phyloP scores from a whole-genome alignment of 2,797 vertebrate genomes.

The Pipistrellus nathusii region DNA sequence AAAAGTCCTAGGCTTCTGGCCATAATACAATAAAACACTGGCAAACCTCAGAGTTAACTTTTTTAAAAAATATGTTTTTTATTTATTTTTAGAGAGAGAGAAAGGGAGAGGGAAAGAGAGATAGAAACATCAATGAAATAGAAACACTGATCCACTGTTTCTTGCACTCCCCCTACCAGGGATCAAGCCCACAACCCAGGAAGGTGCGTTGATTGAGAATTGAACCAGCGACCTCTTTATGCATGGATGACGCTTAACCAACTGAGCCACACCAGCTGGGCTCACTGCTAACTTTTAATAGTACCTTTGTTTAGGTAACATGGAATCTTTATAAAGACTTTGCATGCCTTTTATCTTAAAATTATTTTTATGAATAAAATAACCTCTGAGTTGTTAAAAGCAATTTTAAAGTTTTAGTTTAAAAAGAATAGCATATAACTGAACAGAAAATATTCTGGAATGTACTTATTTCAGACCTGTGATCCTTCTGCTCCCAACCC shows the following conservation, averaged over 20 bases:
- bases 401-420: background rate
- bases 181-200: too few relatives aligned
- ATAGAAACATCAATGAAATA: too few relatives aligned
- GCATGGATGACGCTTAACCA: too few relatives aligned
- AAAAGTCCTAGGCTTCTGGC: background rate
- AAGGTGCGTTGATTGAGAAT: too few relatives aligned
- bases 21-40: background rate
- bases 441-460: background rate
- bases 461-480: constrained; percentile 20
- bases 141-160: too few relatives aligned
- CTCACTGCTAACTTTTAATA: background rate
- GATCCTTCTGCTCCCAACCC: background rate
- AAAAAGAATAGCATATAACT: background rate
- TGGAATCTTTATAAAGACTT: background rate
- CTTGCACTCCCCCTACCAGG: too few relatives aligned
- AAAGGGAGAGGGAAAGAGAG: too few relatives aligned
- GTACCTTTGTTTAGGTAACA: constrained; percentile 5
- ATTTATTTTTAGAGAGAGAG: too few relatives aligned
- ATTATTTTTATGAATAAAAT: constrained; percentile 34
- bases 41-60: constrained; percentile 5
- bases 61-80: too few relatives aligned
- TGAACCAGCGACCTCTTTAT: too few relatives aligned
- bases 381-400: constrained; percentile 9
- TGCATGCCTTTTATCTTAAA: background rate
- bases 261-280: too few relatives aligned